phyloP scores from a whole-genome alignment of 1,140 invertebrate species.

The Zaprionus davidi region DNA sequence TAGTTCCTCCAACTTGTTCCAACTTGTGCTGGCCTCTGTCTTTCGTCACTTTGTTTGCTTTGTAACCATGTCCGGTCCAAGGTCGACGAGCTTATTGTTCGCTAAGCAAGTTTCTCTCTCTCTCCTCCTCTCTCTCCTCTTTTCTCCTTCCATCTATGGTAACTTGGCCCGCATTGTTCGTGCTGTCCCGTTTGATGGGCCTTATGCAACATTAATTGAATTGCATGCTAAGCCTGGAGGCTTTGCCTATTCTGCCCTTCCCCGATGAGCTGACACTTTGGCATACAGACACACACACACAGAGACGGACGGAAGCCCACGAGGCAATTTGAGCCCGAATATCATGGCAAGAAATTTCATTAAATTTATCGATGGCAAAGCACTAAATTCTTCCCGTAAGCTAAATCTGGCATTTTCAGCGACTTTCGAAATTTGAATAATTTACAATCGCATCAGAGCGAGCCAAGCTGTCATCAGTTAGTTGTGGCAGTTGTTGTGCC shows the following conservation, averaged over 20 bases:
- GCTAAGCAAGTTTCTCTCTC: slow-evolving; percentile 29
- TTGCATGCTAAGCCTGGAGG: slow-evolving; percentile 70
- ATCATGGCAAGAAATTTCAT: slow-evolving; percentile 57
- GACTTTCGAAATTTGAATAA: slow-evolving; percentile 45
- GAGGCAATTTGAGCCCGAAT: neutral
- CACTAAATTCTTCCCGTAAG: slow-evolving; percentile 23
- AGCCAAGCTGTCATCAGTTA: slow-evolving; percentile 31
- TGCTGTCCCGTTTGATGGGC: slow-evolving; percentile 33
- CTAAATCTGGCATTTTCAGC: slow-evolving; percentile 26
- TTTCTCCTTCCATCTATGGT: slow-evolving; percentile 7
- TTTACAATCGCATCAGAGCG: slow-evolving; percentile 23
- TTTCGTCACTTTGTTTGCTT: slow-evolving; percentile 28
- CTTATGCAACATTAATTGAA: slow-evolving; percentile 81
- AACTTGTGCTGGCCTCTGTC: neutral
- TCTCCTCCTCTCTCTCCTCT: slow-evolving; percentile 9
- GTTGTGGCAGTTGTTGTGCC: neutral
- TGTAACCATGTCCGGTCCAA: slow-evolving; percentile 43
- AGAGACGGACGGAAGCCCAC: neutral
- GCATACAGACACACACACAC: neutral
- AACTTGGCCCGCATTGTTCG: neutral
- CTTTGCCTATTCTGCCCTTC: slow-evolving; percentile 18
- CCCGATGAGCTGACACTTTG: slow-evolving; percentile 38
- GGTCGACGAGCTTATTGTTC: slow-evolving; percentile 15
- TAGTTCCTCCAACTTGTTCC: neutral
- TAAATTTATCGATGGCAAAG: slow-evolving; percentile 70